These are phyloP conservation scores for Cepaea hortensis DNA, from an alignment of 2,888 invertebrate species.

Conservation along the genomic window DNA sequence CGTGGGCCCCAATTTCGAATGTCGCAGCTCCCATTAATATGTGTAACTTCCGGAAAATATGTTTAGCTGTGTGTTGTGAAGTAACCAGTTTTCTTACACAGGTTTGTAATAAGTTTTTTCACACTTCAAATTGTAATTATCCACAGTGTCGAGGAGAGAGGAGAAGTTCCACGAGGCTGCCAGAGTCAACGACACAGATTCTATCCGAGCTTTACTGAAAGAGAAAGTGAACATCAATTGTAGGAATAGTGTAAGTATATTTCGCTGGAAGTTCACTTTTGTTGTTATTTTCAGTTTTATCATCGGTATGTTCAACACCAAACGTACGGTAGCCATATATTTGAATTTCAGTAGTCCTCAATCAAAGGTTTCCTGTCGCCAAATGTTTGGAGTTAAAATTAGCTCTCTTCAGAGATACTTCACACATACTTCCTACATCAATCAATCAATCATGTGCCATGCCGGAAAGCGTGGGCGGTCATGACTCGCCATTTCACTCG, in stretches of 20 bases:
- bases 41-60: neutral
- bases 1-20: no score
- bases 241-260: constrained; percentile 73
- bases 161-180: constrained; percentile 75
- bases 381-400: no score
- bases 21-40: no score
- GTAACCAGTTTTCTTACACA: no score
- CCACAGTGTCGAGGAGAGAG: constrained; percentile 71
- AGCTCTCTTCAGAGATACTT: no score
- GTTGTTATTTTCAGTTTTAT: neutral
- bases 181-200: constrained; percentile 73
- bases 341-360: neutral
- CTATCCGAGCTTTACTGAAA: constrained; percentile 70
- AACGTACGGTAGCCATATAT: neutral
- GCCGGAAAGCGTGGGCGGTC: no score
- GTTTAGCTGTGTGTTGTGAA: no score
- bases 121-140: neutral
- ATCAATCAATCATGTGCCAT: no score
- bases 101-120: no score
- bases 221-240: constrained; percentile 76
- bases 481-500: no score
- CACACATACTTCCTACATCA: no score
- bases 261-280: neutral
- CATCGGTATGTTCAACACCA: neutral
- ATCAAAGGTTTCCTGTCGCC: neutral